Evolutionary conservation across 2,888 invertebrate genomes (phyloP), one percentile per base, ranked within the genome.

Genomic region (Mythimna loreyi): DNA sequence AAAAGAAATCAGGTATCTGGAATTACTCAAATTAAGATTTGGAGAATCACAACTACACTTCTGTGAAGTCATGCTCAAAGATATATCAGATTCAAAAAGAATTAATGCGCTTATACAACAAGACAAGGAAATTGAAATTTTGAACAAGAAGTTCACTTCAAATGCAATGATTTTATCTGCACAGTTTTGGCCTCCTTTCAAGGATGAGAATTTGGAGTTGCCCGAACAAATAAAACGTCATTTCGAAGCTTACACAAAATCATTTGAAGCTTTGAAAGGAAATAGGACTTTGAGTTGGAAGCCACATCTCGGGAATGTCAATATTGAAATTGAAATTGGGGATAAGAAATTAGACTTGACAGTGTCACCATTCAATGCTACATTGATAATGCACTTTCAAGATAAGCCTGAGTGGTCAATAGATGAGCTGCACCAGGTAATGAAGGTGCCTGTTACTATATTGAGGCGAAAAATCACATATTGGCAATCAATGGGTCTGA

Each of bases 21-120:
- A 99, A 91, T 94, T 99, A 73, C 93, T 99, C 5, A 99, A 99
- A 93, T 96, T 99, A 57, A 96, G 98, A 79, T 99, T 99, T 96
- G 99, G 99, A 0, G 99, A 99, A 90, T 97, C 98, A n/a, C 98
- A 99, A 83, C 93, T 99, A 64, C 99, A 99, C 91, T 98, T 98
- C 87, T 99, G 99, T 95, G 99, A 99, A 96, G 99, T 99, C 0
- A 99, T 99, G 99, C 93, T 99, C 45, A 99, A 99, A 90, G 99
- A 99, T 92, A 98, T 99, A 49, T 98, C 98, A 28, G 99, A 99
- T 92, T 99, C 99, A 0, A 98, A 99, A 87, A 97, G 99, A 81
- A 98, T 99, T 60, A 99, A 99, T 93, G 97, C 98, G 13, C 97
- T 98, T 63, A 97, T 98, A 79, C 98, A 98, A 83, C 97, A 98